These are phyloP conservation scores for Meteorus colon DNA, from an alignment of 2,888 invertebrate species.

Conservation along the genomic window DNA sequence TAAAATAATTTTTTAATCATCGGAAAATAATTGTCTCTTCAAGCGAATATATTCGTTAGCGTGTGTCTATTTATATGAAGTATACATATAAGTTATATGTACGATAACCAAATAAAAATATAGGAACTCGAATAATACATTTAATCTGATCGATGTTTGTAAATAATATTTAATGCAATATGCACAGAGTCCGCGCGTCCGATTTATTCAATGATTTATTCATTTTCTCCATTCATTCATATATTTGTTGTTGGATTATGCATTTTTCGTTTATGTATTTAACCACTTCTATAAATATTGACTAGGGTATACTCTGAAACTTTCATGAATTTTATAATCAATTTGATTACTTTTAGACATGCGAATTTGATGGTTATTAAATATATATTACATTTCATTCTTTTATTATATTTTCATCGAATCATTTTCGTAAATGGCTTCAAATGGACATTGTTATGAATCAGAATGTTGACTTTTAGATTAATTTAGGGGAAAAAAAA, in stretches of 20 bases:
- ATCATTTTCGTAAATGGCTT: neutral
- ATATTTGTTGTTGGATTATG: neutral
- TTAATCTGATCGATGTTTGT: neutral
- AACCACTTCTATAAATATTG: too few species aligned
- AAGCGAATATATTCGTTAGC: neutral
- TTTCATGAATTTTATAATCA: too few species aligned
- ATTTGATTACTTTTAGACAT: too few species aligned
- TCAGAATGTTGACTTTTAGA: slow-evolving; percentile 5
- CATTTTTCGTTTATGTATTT: neutral
- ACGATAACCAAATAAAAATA: neutral
- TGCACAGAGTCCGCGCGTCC: neutral
- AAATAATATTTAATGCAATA: slow-evolving; percentile 1
- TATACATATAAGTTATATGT: neutral
- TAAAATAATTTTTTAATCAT: slow-evolving; percentile 11
- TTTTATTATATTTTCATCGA: neutral
- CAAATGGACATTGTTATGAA: neutral
- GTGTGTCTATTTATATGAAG: neutral
- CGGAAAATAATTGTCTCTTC: slow-evolving; percentile 1
- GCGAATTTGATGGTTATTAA: too few species aligned
- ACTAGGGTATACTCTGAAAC: too few species aligned
- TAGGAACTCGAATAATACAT: neutral
- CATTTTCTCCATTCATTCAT: neutral
- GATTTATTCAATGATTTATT: neutral
- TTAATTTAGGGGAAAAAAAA: neutral
- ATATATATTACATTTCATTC: neutral